Conservation (phyloP, 2,797 vertebrate genomes). For the Sebastes matsubarae region DNA sequence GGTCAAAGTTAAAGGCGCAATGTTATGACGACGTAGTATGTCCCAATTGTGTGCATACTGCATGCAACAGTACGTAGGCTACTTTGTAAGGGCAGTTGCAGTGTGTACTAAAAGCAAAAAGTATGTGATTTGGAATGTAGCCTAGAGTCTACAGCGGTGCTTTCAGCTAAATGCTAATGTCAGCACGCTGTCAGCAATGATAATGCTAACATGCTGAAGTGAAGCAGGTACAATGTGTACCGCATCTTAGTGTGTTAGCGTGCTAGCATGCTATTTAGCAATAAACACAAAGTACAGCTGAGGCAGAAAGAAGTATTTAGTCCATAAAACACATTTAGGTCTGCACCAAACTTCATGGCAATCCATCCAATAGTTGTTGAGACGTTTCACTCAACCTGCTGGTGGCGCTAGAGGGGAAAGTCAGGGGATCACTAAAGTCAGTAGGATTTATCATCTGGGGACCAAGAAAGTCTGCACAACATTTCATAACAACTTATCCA, state of each 20-base stretch:
- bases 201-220: neutral
- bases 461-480: neutral
- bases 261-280: neutral
- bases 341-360: neutral
- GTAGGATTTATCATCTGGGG: accelerated
- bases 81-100: too few species aligned
- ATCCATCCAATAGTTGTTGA: neutral
- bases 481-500: neutral
- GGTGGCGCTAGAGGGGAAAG: neutral
- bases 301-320: neutral
- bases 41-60: too few species aligned
- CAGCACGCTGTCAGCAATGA: neutral
- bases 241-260: too few species aligned
- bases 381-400: neutral
- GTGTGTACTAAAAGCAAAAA: too few species aligned
- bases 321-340: neutral
- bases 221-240: neutral
- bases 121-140: too few species aligned
- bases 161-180: neutral
- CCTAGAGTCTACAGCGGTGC: neutral
- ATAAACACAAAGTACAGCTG: neutral
- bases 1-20: accelerated
- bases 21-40: too few species aligned
- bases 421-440: neutral
- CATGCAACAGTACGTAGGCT: too few species aligned